Conservation (phyloP, 1,140 invertebrate genomes). For the Hypsibius dujardini region DNA sequence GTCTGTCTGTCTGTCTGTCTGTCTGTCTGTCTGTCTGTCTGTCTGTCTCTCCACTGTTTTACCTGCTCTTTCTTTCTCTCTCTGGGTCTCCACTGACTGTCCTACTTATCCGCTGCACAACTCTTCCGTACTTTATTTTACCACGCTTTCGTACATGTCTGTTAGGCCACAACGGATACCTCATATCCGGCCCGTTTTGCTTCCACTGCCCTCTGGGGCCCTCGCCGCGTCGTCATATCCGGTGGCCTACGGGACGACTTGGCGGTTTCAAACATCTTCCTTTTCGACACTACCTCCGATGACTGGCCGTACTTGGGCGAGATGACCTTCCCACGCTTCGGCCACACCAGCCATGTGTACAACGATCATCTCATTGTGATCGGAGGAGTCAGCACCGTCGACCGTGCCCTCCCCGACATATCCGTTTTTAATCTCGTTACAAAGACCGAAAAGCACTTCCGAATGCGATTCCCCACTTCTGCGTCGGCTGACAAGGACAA, state of each 20-base stretch:
- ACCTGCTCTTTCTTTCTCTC: too few relatives aligned
- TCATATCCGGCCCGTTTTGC: not conserved
- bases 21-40: too few relatives aligned
- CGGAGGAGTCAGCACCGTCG: slow-evolving; percentile 32
- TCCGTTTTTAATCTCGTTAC: slow-evolving; percentile 31
- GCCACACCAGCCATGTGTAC: slow-evolving; percentile 31
- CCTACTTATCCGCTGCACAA: too few relatives aligned
- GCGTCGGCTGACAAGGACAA: slow-evolving; percentile 26
- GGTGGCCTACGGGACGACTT: not conserved
- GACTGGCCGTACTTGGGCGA: not conserved
- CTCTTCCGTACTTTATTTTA: not conserved
- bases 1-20: too few relatives aligned
- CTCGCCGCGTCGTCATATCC: not conserved
- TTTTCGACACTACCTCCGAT: not conserved
- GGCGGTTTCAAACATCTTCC: not conserved
- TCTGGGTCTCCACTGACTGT: too few relatives aligned
- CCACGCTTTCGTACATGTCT: not conserved
- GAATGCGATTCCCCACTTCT: slow-evolving; percentile 32
- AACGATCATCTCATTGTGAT: slow-evolving; percentile 31
- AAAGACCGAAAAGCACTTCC: slow-evolving; percentile 18
- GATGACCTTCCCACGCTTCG: slow-evolving; percentile 27
- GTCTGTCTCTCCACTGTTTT: too few relatives aligned
- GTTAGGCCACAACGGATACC: not conserved
- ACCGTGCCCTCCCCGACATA: slow-evolving; percentile 31
- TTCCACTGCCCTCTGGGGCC: not conserved